These are phyloP conservation scores for Drosophila setifemur DNA, from an alignment of 1,140 invertebrate genomes.

Conservation along the genomic window DNA sequence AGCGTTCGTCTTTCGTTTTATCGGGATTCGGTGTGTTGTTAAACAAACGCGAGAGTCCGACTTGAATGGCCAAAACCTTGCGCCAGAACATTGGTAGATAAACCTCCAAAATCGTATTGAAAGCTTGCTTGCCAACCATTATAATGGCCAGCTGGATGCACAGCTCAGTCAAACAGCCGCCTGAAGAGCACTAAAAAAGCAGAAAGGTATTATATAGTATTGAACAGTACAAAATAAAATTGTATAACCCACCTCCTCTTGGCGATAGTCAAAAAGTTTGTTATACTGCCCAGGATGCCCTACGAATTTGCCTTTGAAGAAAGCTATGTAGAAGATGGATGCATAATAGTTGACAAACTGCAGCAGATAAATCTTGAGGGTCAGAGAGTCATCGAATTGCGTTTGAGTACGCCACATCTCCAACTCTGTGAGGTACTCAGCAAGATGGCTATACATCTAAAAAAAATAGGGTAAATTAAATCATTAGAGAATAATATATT, in stretches of 20 bases:
- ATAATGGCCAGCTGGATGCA: slow-evolving; percentile 97
- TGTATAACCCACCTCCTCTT: slow-evolving; percentile 89
- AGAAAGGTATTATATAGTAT: slow-evolving; percentile 14
- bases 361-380: slow-evolving; percentile 97
- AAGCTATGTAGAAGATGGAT: slow-evolving; percentile 99
- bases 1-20: slow-evolving; percentile 85
- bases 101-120: slow-evolving; percentile 94
- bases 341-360: slow-evolving; percentile 99
- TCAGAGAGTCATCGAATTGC: slow-evolving; percentile 98
- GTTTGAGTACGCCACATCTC: slow-evolving; percentile 97
- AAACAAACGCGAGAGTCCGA: slow-evolving; percentile 64
- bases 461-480: slow-evolving; percentile 1
- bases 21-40: slow-evolving; percentile 70
- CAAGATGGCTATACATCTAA: slow-evolving; percentile 93
- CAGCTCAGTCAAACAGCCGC: slow-evolving; percentile 95
- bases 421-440: slow-evolving; percentile 96
- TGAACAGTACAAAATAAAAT: too few relatives aligned
- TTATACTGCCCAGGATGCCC: slow-evolving; percentile 92
- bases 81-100: slow-evolving; percentile 89
- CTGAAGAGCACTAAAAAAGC: slow-evolving; percentile 87
- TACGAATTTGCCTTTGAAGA: slow-evolving; percentile 97
- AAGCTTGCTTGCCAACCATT: slow-evolving; percentile 97
- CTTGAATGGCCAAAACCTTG: slow-evolving; percentile 87
- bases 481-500: background rate
- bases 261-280: slow-evolving; percentile 88